phyloP scores from a whole-genome alignment of 2,113 vertebrate genomes.

The Erinaceus europaeus region DNA sequence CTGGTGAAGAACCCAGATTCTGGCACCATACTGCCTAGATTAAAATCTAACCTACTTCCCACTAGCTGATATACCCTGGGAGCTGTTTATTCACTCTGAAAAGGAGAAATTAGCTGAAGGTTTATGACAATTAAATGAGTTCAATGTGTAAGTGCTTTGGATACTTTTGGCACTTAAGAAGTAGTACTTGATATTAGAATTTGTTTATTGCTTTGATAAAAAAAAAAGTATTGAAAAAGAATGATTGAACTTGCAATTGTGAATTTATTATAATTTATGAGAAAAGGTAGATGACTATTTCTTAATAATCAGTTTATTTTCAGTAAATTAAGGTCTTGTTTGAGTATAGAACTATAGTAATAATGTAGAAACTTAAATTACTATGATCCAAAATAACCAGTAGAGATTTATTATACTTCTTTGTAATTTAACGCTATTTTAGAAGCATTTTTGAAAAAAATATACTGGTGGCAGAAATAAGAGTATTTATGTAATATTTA shows the following conservation, averaged over 20 bases:
- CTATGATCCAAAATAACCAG: too few relatives aligned
- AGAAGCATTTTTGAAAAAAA: not conserved
- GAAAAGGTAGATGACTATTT: too few relatives aligned
- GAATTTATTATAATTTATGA: constrained; percentile 22
- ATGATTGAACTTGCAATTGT: not conserved
- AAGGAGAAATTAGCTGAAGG: not conserved
- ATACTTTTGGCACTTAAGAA: not conserved
- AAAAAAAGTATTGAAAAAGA: constrained; percentile 1
- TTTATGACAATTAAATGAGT: constrained; percentile 29
- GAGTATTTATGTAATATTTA: too few relatives aligned
- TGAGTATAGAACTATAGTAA: too few relatives aligned
- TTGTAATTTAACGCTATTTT: too few relatives aligned
- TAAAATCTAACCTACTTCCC: not conserved
- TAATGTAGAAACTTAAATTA: too few relatives aligned
- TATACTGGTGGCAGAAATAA: not conserved
- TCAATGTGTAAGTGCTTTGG: constrained; percentile 45
- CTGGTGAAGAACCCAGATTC: not conserved
- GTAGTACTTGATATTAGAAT: constrained; percentile 12
- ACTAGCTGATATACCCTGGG: not conserved
- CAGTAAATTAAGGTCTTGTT: too few relatives aligned
- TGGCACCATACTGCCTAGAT: not conserved
- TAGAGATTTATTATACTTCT: too few relatives aligned
- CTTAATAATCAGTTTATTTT: too few relatives aligned
- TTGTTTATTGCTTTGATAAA: constrained; percentile 40
- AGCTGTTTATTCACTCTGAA: not conserved